These are phyloP conservation scores for Scaptomyza parva DNA, from an alignment of 2,888 invertebrate species.

Conservation along the genomic window DNA sequence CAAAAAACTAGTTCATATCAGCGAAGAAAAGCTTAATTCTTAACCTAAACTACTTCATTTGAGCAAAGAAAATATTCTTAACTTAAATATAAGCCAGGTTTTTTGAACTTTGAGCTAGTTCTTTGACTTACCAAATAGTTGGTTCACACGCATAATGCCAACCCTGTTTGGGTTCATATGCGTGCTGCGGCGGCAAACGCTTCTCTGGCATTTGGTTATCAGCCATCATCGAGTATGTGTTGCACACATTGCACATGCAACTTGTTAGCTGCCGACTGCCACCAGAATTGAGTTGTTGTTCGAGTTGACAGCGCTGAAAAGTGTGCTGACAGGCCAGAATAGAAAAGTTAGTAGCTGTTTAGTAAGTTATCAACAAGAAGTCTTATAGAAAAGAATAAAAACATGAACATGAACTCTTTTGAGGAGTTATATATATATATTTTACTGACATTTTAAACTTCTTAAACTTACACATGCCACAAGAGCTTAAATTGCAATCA, in stretches of 20 bases:
- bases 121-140: background rate
- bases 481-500: background rate
- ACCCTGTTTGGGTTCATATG: constrained; percentile 41
- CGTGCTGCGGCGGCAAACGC: constrained; percentile 30
- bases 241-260: constrained; percentile 67
- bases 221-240: constrained; percentile 36
- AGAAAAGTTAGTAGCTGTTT: constrained; percentile 24
- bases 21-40: too few relatives aligned
- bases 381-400: constrained; percentile 10
- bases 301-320: constrained; percentile 74
- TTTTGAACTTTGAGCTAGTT: background rate
- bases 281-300: constrained; percentile 72
- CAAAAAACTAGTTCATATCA: too few relatives aligned
- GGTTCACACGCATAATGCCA: constrained; percentile 13
- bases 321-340: constrained; percentile 66
- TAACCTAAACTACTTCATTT: too few relatives aligned
- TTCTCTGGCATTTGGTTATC: constrained; percentile 36
- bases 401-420: too few relatives aligned
- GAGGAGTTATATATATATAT: too few relatives aligned
- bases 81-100: too few relatives aligned
- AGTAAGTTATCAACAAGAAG: constrained; percentile 34
- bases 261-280: constrained; percentile 41
- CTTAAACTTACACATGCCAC: background rate
- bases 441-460: too few relatives aligned
- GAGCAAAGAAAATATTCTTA: background rate